Base-by-base conservation (phyloP, 2,888 invertebrate species). In the Tenthredo livida region DNA sequence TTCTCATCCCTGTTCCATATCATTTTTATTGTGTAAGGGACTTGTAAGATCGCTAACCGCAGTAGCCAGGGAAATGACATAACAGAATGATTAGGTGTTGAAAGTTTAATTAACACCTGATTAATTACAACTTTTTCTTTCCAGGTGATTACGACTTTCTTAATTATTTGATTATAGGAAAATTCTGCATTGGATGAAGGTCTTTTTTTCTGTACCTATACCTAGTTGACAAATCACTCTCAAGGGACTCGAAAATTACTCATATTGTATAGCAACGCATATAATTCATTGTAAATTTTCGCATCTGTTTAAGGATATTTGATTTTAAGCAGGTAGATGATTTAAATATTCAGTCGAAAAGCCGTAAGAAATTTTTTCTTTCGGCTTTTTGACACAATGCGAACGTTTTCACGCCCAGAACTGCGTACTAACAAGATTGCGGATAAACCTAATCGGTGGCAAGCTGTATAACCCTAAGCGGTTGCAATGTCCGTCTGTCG, bases 371-470 rank as follows among this genome's bases (percentile, higher is more conserved):
- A 80, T 61, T 50, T 85, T 77, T 29, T 17, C 73, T 86, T 86
- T 86, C 85, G 85, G 86, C 86, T 87, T 86, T 73, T 87, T 86
- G 86, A 83, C 87, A 85, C 80, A 85, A 86, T 86, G 85, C 85
- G 67, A 33, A 78, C 75, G 85, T 85, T 86, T 86, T 86, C 86
- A 86, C 86, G 85, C 87, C 84, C 84, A 86, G 78, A 84, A 80
- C 84, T 67, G 78, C 85, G 85, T 85, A 82, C 86, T 86, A 86
- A 86, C 85, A 85, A 86, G 86, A 87, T 86, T 87, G 82, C 40
- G 82, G 83, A 84, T 86, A 86, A 86, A 84, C 78, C 67, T n/a
- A 50, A 29, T 47, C 83, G 37, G 80, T 61, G 80, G 61, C 40
- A 61, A 37, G 83, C 80, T 47, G 70, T 83, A 50, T 47, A 47